Conservation (phyloP, 2,888 invertebrate species). For the Eupithecia insigniata region DNA sequence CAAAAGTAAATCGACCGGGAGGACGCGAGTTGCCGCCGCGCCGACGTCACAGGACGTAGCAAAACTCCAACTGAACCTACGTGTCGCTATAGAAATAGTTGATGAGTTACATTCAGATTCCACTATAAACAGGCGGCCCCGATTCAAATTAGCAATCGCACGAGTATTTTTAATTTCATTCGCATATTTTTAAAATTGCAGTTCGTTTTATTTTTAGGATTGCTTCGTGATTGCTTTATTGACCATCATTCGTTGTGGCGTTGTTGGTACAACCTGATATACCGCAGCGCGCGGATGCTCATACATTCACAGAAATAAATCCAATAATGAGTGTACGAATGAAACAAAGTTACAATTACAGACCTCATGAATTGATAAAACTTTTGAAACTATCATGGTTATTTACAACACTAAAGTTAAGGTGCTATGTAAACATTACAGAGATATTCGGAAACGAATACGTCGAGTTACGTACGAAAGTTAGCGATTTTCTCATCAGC, state of each 20-base stretch:
- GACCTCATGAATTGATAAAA: too few relatives aligned
- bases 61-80: slow-evolving; percentile 56
- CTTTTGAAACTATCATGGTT: too few relatives aligned
- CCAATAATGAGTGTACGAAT: too few relatives aligned
- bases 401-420: too few relatives aligned
- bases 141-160: slow-evolving; percentile 44
- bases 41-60: slow-evolving; percentile 68
- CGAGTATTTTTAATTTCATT: slow-evolving; percentile 35
- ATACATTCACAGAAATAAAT: neutral
- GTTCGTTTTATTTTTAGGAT: slow-evolving; percentile 19
- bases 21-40: slow-evolving; percentile 44
- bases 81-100: slow-evolving; percentile 76
- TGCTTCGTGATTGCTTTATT: neutral
- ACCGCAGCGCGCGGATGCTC: neutral
- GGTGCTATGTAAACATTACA: too few relatives aligned
- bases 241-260: neutral
- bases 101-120: slow-evolving; percentile 71
- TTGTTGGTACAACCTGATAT: neutral
- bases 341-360: too few relatives aligned
- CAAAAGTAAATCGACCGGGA: slow-evolving; percentile 40
- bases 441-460: too few relatives aligned
- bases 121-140: slow-evolving; percentile 65
- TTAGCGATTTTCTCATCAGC: too few relatives aligned
- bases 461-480: too few relatives aligned
- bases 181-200: slow-evolving; percentile 38